Evolutionary conservation across 2,888 invertebrate genomes (phyloP), one percentile per base, ranked within the genome.

Genomic region (Pyrocoelia pectoralis): DNA sequence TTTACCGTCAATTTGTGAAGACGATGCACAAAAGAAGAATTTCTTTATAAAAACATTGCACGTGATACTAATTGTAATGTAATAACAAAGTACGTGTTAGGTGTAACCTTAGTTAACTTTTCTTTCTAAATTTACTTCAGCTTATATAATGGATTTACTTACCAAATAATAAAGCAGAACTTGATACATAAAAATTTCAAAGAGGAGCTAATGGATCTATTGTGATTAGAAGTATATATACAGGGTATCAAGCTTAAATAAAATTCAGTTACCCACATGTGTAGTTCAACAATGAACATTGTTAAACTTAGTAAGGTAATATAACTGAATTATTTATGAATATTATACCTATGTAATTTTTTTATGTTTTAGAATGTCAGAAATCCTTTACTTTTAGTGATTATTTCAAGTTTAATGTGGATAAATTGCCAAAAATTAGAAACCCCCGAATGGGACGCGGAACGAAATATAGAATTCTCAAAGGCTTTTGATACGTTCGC

Each of bases 161-260:
- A 24, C 4, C 6, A 24, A 24, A 24, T 24, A 24, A 24, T 24
- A 6, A 24, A 24, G 24, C 24, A 24, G 24, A 43, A 43, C 15
- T 43, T 43, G 43, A 43, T 43, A 43, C 12, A 13, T 49, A 8
- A 8, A 51, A n/a, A 28, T 51, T 24, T 41, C 15, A 6, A 54
- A 41, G 10, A 13, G 3, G 10, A 17, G 4, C 14, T 54, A 54
- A 54, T 54, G 40, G 43, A 54, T 18, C 40, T 41, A 40, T 41
- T 51, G 51, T 51, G 14, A 14, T 29, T 14, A 12, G 14, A 6
- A 29, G 10, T 29, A 51, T 51, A 51, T 51, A 51, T 17, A 15
- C 38, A 3, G n/a, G 41, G 13, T 3, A 51, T 19, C 10, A 10
- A 24, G 24, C 28, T 49, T 43, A 13, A 2, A 5, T 8, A 9